Evolutionary conservation across 2,888 invertebrate species (phyloP).

Genomic region (Lasius platythorax): DNA sequence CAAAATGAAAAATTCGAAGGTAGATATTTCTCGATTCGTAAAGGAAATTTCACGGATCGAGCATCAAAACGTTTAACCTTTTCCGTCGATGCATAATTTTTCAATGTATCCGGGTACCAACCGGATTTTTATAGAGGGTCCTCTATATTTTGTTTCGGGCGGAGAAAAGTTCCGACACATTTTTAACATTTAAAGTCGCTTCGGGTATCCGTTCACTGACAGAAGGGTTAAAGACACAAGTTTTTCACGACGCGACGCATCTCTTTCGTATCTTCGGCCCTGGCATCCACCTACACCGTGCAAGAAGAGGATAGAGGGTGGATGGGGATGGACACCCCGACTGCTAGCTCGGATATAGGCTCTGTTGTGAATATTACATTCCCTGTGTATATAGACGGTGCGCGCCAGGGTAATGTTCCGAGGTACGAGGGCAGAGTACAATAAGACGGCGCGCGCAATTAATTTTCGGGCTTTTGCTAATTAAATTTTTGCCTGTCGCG

Average conservation of each 20-base stretch:
- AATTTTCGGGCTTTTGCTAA: constrained; percentile 85
- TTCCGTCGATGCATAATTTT: too few relatives aligned
- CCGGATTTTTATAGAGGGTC: too few relatives aligned
- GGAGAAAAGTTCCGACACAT: too few relatives aligned
- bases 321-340: constrained; percentile 71
- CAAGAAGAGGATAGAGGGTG: constrained; percentile 52
- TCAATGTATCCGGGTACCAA: too few relatives aligned
- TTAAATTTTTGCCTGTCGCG: constrained; percentile 83
- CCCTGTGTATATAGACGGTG: constrained; percentile 80
- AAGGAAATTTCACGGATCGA: neutral
- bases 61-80: too few relatives aligned
- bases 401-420: constrained; percentile 72
- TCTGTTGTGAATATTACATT: constrained; percentile 85
- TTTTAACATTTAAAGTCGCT: too few relatives aligned
- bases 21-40: neutral
- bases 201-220: too few relatives aligned
- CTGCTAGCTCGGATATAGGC: constrained; percentile 79
- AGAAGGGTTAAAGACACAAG: neutral
- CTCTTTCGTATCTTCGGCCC: constrained; percentile 46
- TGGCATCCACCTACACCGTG: constrained; percentile 42
- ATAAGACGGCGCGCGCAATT: constrained; percentile 84
- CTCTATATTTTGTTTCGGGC: too few relatives aligned
- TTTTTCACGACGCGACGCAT: constrained; percentile 18
- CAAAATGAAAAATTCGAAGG: neutral
- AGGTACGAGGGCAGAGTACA: constrained; percentile 77